A percentile compares a stretch with the other conserved stretches of the same genome.
Conservation (phyloP, 2,888 invertebrate genomes). For the Temnothorax unifasciatus region DNA sequence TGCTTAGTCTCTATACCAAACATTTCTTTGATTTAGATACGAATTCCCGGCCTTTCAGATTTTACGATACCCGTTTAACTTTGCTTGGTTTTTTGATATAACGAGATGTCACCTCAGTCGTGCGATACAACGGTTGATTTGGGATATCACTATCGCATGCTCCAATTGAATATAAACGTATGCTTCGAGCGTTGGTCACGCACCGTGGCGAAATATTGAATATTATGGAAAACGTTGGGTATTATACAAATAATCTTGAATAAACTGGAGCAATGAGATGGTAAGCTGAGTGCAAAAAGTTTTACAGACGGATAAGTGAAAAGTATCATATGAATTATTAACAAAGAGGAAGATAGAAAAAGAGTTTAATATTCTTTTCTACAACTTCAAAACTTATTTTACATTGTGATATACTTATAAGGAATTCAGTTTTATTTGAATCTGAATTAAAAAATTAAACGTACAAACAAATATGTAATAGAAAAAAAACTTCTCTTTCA, state of each 20-base stretch:
- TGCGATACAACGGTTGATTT: neutral
- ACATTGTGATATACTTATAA: neutral
- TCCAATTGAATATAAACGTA: slow-evolving; percentile 2
- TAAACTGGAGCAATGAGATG: slow-evolving; percentile 32
- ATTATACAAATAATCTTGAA: slow-evolving; percentile 43
- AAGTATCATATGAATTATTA: slow-evolving; percentile 36
- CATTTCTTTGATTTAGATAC: slow-evolving; percentile 55
- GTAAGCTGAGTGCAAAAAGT: slow-evolving; percentile 30
- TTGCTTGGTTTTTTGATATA: slow-evolving; percentile 1
- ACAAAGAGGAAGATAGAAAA: neutral
- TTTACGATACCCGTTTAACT: slow-evolving; percentile 28
- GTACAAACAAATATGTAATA: neutral
- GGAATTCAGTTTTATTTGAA: neutral
- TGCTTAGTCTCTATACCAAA: slow-evolving; percentile 64
- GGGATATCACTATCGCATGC: neutral
- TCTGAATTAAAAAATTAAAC: slow-evolving; percentile 7
- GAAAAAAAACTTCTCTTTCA: neutral
- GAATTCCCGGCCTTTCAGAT: neutral
- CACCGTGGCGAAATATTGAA: neutral
- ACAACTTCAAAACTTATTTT: neutral
- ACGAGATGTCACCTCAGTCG: neutral
- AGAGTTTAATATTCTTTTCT: slow-evolving; percentile 36
- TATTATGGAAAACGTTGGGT: slow-evolving; percentile 35
- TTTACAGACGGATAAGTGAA: slow-evolving; percentile 30
- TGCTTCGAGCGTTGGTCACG: neutral